Conservation (phyloP, 2,113 vertebrate species). For the Orycteropus afer region DNA sequence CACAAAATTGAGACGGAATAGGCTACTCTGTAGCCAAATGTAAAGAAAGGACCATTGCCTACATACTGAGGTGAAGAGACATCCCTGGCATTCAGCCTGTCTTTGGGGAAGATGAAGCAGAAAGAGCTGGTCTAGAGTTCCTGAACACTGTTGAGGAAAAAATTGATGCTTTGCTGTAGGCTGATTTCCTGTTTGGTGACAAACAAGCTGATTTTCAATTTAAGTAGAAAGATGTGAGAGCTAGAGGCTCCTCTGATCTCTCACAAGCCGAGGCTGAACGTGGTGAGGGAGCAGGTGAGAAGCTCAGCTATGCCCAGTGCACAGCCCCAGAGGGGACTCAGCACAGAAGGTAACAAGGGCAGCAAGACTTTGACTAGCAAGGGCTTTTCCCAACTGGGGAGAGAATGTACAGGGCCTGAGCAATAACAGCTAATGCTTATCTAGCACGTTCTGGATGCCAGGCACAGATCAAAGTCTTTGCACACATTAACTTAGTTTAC, state of each 20-base stretch:
- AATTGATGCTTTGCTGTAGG: neutral
- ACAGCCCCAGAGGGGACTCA: neutral
- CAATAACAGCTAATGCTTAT: neutral
- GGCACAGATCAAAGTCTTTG: neutral
- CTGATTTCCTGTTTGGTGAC: neutral
- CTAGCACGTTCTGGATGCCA: neutral
- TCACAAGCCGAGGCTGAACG: accelerated
- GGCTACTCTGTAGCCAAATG: neutral
- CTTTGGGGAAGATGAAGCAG: neutral
- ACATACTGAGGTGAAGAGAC: too few species aligned
- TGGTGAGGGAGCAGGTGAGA: neutral
- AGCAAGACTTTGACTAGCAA: too few species aligned
- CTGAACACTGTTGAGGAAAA: neutral
- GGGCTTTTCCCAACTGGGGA: neutral
- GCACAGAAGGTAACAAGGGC: too few species aligned
- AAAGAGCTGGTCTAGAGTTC: neutral
- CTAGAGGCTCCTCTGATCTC: neutral
- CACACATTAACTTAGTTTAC: neutral
- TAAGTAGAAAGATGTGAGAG: neutral
- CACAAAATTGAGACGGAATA: neutral
- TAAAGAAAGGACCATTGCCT: neutral
- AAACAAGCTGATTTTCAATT: slow-evolving; percentile 25
- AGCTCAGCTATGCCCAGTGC: neutral
- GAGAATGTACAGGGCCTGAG: neutral
- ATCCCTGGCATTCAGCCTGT: neutral